These are phyloP conservation scores for Pelecanus crispus DNA, from an alignment of 2,113 vertebrate species.

Conservation along the genomic window DNA sequence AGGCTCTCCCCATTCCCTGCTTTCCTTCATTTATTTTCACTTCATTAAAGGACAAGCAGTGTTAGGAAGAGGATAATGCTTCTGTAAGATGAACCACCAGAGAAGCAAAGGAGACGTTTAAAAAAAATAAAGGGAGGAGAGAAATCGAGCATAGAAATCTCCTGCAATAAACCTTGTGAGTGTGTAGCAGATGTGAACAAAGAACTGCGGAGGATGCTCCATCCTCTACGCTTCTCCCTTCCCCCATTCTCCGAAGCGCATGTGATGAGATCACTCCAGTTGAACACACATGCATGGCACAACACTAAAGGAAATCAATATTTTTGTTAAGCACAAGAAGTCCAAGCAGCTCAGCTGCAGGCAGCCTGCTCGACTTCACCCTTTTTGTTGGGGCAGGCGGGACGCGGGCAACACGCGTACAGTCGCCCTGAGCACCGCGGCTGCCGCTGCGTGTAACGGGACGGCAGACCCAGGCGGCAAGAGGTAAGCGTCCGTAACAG, in stretches of 20 bases:
- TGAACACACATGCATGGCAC: not conserved
- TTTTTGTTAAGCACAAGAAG: slow-evolving; percentile 11
- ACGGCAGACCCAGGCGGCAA: not conserved
- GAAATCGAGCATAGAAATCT: slow-evolving; percentile 44
- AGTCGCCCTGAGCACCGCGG: accelerated
- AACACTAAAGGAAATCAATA: slow-evolving; percentile 24
- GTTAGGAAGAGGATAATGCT: slow-evolving; percentile 39
- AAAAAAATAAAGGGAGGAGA: slow-evolving; percentile 1
- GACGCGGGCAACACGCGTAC: accelerated
- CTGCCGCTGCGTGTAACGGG: not conserved
- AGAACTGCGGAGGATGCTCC: slow-evolving; percentile 36
- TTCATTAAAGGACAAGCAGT: slow-evolving; percentile 55
- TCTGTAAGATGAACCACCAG: slow-evolving; percentile 40
- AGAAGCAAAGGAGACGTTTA: slow-evolving; percentile 3
- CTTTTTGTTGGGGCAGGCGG: not conserved
- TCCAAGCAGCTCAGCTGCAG: not conserved
- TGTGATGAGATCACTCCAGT: slow-evolving; percentile 21
- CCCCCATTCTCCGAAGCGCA: not conserved
- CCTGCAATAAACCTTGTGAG: slow-evolving; percentile 34
- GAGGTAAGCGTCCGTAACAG: not conserved
- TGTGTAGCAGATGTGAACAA: slow-evolving; percentile 65
- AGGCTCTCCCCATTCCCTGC: slow-evolving; percentile 36
- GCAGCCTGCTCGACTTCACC: not conserved
- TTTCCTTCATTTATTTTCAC: slow-evolving; percentile 61
- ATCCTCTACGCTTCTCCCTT: slow-evolving; percentile 3